These are phyloP conservation scores for Lophotis ruficrista DNA, from an alignment of 2,113 vertebrate genomes.

Conservation along the genomic window DNA sequence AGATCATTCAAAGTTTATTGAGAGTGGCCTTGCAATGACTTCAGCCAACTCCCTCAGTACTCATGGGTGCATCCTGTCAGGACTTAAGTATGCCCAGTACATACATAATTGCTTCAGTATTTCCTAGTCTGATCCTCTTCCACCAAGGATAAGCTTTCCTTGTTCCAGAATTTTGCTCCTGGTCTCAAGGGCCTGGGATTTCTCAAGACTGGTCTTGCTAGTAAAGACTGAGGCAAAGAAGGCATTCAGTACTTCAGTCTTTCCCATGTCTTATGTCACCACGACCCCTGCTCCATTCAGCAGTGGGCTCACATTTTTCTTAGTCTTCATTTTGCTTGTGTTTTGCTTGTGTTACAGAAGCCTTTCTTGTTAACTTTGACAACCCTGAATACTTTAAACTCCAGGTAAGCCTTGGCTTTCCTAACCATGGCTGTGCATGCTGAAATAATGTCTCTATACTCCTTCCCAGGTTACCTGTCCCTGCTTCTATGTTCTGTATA, in stretches of 20 bases:
- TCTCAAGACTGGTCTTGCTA: not conserved
- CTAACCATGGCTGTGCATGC: not conserved
- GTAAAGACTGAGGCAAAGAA: not conserved
- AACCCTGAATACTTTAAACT: not conserved
- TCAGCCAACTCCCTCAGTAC: accelerated
- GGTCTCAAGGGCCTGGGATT: not conserved
- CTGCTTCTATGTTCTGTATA: not conserved
- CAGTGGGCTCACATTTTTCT: not conserved
- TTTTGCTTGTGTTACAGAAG: not conserved
- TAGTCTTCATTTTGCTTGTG: not conserved
- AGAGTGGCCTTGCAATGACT: not conserved
- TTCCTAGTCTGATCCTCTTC: not conserved
- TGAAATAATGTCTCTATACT: not conserved
- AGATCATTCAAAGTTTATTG: not conserved
- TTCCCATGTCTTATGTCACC: not conserved
- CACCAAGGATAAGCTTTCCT: not conserved
- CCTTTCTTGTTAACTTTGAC: not conserved
- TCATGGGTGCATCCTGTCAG: not conserved
- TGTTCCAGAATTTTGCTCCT: not conserved
- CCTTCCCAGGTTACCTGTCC: not conserved
- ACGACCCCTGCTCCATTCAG: not conserved
- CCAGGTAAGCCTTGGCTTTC: not conserved
- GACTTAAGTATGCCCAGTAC: not conserved
- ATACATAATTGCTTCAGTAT: not conserved
- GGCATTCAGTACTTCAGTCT: not conserved